These are phyloP conservation scores for Astyanax mexicanus DNA, from an alignment of 2,797 vertebrate genomes.

Conservation along the genomic window DNA sequence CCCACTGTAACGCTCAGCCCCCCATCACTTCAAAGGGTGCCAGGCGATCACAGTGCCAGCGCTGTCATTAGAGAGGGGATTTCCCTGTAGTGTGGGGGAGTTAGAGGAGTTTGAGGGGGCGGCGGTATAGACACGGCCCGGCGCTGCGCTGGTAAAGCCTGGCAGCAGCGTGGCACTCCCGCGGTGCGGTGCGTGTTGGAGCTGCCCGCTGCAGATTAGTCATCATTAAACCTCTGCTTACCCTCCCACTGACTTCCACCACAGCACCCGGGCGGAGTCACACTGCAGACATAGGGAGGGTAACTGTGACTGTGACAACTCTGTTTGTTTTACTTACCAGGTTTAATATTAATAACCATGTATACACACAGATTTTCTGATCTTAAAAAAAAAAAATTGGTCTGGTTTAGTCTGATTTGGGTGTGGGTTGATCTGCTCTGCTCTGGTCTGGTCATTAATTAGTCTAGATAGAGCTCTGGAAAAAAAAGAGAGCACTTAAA, in stretches of 20 bases:
- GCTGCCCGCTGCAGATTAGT: slow-evolving; percentile 45
- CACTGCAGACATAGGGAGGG: neutral
- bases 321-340: neutral
- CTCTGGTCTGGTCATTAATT: no score
- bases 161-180: neutral
- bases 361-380: no score
- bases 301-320: neutral
- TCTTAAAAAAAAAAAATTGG: no score
- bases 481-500: no score
- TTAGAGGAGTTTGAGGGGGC: no score
- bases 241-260: no score
- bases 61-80: slow-evolving; percentile 37
- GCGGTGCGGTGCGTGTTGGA: slow-evolving; percentile 31
- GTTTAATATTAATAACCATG: slow-evolving; percentile 2
- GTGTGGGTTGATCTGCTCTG: no score
- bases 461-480: no score
- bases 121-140: slow-evolving; percentile 12
- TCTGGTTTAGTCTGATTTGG: no score
- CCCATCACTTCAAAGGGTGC: slow-evolving; percentile 18
- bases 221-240: slow-evolving; percentile 43
- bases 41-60: slow-evolving; percentile 18
- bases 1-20: neutral
- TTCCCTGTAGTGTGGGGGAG: slow-evolving; percentile 22
- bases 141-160: neutral
- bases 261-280: no score